Conservation (phyloP, 30 jellyfish, hydroid and myxozoan species). For the Turritopsis dohrnii region DNA sequence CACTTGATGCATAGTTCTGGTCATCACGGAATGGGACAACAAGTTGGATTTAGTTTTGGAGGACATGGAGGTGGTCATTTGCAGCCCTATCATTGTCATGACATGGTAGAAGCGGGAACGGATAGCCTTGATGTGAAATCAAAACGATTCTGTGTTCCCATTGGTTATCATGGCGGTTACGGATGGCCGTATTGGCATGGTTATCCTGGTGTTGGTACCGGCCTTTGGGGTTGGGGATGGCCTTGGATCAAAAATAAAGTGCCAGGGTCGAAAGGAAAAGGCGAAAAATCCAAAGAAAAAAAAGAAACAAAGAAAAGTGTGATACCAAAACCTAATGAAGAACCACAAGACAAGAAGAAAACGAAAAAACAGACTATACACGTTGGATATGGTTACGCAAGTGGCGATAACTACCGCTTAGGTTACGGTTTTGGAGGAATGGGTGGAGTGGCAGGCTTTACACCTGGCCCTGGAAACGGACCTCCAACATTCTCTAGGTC, state of each 20-base stretch:
- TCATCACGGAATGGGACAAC: slow-evolving; percentile 40
- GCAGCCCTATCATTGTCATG: slow-evolving; percentile 74
- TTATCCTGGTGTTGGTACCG: slow-evolving; percentile 97
- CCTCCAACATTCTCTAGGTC: slow-evolving; percentile 16
- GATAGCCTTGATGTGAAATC: slow-evolving; percentile 26
- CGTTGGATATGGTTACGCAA: slow-evolving; percentile 99
- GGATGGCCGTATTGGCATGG: slow-evolving; percentile 99
- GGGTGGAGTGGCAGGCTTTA: slow-evolving; percentile 98
- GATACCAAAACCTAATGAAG: slow-evolving; percentile 50
- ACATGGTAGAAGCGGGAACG: slow-evolving; percentile 36
- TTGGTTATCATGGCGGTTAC: slow-evolving; percentile 95
- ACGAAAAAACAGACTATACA: slow-evolving; percentile 96
- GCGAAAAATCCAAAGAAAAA: slow-evolving; percentile 27
- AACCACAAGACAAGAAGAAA: slow-evolving; percentile 9
- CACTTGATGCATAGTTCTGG: slow-evolving; percentile 38
- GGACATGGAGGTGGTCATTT: slow-evolving; percentile 40
- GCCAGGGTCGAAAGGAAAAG: slow-evolving; percentile 59
- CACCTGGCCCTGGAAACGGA: slow-evolving; percentile 34
- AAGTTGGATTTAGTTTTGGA: slow-evolving; percentile 27
- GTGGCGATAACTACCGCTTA: slow-evolving; percentile 96
- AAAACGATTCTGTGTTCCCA: slow-evolving; percentile 93
- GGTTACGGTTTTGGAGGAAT: slow-evolving; percentile 98
- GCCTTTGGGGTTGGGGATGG: slow-evolving; percentile 99
- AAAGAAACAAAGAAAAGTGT: slow-evolving; percentile 47
- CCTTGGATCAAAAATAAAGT: slow-evolving; percentile 96